Evolutionary conservation across 2,113 vertebrate species (phyloP).

Genomic region (Emydura subglobosa): DNA sequence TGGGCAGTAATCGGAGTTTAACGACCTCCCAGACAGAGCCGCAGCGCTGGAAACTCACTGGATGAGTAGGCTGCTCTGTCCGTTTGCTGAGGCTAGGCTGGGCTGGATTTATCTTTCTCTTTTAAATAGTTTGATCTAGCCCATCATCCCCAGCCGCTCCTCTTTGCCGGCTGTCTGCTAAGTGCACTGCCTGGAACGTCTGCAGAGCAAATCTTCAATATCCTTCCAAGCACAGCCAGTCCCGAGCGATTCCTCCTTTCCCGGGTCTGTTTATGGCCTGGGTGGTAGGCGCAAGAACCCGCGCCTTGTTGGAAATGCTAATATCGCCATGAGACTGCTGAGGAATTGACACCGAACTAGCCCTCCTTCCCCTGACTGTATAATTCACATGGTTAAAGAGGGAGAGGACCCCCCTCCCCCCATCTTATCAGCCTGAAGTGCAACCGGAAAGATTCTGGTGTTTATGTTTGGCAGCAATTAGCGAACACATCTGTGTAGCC

Average conservation of each 20-base stretch:
- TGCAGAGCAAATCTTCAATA: conserved; percentile 50
- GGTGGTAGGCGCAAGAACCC: not conserved
- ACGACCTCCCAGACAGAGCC: conserved; percentile 74
- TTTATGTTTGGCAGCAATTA: not conserved
- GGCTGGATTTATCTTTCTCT: conserved; percentile 56
- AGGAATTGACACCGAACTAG: not conserved
- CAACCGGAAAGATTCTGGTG: not conserved
- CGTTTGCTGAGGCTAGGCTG: conserved; percentile 53
- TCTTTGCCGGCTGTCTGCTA: conserved; percentile 61
- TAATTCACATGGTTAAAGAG: not conserved
- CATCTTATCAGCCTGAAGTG: accelerated
- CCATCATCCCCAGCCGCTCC: conserved; percentile 54
- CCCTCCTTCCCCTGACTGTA: not conserved
- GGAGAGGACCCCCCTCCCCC: accelerated
- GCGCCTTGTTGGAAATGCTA: not conserved
- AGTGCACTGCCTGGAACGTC: conserved; percentile 24
- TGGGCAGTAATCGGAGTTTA: not conserved
- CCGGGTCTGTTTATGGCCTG: not conserved
- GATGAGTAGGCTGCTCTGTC: conserved; percentile 68
- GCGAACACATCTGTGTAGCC: accelerated
- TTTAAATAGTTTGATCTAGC: conserved; percentile 71
- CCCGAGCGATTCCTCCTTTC: not conserved
- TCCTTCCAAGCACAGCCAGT: conserved; percentile 23
- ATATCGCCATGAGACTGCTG: not conserved
- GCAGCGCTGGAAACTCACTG: conserved; percentile 54